A percentile compares a stretch with the other conserved stretches of the same genome.
These are phyloP conservation scores for Dolichallabes microphthalmus DNA, from an alignment of 2,113 vertebrate genomes.

Conservation along the genomic window DNA sequence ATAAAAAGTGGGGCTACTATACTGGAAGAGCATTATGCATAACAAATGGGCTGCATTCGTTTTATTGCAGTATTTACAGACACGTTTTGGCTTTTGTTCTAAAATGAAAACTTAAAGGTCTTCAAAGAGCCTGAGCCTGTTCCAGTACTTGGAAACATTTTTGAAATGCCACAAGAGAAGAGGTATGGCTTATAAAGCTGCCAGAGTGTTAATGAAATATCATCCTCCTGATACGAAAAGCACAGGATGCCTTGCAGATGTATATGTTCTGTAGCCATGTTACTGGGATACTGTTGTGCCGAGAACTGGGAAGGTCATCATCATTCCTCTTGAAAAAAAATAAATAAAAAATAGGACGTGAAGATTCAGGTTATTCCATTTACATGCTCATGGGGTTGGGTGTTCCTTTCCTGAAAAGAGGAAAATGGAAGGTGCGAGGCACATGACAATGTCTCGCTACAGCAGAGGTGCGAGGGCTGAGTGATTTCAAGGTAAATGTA, in stretches of 20 bases:
- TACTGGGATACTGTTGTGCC: constrained; percentile 19
- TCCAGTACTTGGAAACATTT: background rate
- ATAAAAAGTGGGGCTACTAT: background rate
- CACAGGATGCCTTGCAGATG: constrained; percentile 11
- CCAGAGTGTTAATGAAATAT: background rate
- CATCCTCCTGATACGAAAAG: background rate
- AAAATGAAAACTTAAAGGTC: background rate
- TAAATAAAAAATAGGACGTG: background rate
- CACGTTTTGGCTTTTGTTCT: background rate
- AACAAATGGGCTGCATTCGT: constrained; percentile 2
- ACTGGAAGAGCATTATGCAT: background rate
- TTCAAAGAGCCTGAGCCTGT: background rate
- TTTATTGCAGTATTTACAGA: background rate
- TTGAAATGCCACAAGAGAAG: background rate
- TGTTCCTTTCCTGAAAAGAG: constrained; percentile 34
- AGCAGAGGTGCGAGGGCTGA: constrained; percentile 24
- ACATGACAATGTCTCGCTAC: background rate
- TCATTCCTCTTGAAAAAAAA: constrained; percentile 30
- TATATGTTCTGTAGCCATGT: constrained; percentile 1
- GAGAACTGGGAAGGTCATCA: constrained; percentile 51
- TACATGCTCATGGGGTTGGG: constrained; percentile 29
- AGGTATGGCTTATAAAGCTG: background rate
- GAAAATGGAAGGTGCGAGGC: constrained; percentile 1
- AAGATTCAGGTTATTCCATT: constrained; percentile 44
- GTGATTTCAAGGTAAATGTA: constrained; percentile 30